A percentile compares a stretch with the other conserved stretches of the same genome.
phyloP scores from a whole-genome alignment of 2,797 vertebrate genomes.

The Novumbra hubbsi region DNA sequence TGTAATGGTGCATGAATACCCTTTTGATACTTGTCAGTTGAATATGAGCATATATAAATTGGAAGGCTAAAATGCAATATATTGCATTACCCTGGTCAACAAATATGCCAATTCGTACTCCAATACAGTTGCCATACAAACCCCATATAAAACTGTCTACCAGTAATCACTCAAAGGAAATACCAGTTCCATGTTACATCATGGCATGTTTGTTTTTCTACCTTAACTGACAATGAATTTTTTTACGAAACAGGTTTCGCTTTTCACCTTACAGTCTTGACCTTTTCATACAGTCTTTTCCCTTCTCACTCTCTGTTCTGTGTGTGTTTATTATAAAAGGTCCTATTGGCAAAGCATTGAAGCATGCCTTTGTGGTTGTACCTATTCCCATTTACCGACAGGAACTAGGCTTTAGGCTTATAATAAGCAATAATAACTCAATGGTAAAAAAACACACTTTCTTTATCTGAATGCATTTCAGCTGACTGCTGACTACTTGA shows the following conservation, averaged over 20 bases:
- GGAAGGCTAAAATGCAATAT: too few species aligned
- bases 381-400: not conserved
- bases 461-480: not conserved
- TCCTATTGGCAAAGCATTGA: not conserved
- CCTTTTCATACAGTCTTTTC: not conserved
- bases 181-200: too few species aligned
- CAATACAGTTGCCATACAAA: too few species aligned
- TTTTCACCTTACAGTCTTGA: too few species aligned
- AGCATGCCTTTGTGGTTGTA: not conserved
- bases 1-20: too few species aligned
- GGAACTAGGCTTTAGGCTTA: constrained; percentile 4
- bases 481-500: not conserved
- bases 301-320: not conserved
- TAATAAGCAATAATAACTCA: not conserved
- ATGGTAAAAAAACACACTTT: not conserved
- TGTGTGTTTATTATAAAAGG: not conserved
- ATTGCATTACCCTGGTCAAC: too few species aligned
- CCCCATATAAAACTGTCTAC: too few species aligned
- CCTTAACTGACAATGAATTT: not conserved
- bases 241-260: not conserved
- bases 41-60: too few species aligned
- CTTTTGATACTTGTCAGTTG: too few species aligned
- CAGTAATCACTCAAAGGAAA: too few species aligned
- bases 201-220: too few species aligned
- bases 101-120: too few species aligned